Conservation (phyloP, 2,113 vertebrate genomes). For the Platanista minor region DNA sequence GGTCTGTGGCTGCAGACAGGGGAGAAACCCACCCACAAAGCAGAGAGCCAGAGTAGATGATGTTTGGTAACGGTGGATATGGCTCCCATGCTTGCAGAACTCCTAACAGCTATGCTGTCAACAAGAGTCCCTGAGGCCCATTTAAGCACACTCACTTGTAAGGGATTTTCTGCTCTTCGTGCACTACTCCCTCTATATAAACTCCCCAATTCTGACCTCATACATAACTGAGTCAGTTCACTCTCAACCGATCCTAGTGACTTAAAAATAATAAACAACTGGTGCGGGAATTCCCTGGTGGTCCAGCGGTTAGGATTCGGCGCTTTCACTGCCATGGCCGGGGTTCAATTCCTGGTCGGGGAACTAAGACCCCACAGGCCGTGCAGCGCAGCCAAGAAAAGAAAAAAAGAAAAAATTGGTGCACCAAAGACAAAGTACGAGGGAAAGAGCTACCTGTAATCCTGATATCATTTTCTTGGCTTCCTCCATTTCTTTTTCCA, state of each 20-base stretch:
- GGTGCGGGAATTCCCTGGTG: not conserved
- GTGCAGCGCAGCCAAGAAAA: not conserved
- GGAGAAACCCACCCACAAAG: not conserved
- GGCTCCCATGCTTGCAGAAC: not conserved
- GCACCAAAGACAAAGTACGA: not conserved
- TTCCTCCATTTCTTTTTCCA: constrained; percentile 96
- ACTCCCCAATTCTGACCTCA: not conserved
- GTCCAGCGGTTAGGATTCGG: not conserved
- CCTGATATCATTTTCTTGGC: constrained; percentile 95
- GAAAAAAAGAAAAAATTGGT: not conserved
- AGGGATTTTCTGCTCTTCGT: not conserved
- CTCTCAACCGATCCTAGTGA: not conserved
- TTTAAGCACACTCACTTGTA: not conserved
- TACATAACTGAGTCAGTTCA: not conserved
- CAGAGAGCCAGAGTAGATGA: not conserved
- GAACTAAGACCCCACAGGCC: not conserved
- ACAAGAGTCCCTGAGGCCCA: not conserved
- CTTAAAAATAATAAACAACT: not conserved
- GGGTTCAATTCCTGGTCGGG: not conserved
- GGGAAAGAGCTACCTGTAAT: constrained; percentile 86
- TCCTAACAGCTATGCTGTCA: not conserved
- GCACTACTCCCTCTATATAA: not conserved
- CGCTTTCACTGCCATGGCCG: too few species aligned
- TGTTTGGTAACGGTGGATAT: too few species aligned
- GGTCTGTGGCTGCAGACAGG: not conserved